Conservation (phyloP, 2,113 vertebrate species). For the Prionailurus bengalensis region DNA sequence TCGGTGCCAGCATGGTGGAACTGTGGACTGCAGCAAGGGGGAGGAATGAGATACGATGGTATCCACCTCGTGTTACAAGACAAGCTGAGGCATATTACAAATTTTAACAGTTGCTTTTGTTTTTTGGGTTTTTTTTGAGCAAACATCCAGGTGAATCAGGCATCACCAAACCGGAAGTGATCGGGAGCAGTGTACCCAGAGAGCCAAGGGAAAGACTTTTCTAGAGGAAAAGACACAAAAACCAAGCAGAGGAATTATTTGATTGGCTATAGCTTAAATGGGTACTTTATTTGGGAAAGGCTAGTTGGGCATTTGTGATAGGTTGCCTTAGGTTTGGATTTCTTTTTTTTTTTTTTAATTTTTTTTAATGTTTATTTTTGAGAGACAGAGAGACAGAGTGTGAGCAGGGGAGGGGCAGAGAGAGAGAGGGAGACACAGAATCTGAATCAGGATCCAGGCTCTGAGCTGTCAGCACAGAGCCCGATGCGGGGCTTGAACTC, state of each 20-base stretch:
- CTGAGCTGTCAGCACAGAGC: no score
- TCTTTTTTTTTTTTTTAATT: no score
- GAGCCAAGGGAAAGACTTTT: background rate
- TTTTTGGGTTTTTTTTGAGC: background rate
- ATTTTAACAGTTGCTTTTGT: background rate
- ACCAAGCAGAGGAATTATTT: background rate
- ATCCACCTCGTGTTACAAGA: background rate
- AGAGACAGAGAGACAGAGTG: no score
- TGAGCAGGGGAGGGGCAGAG: no score
- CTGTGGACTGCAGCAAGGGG: background rate
- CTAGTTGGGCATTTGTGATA: background rate
- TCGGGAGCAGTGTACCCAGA: background rate
- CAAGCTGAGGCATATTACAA: background rate
- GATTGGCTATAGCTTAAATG: background rate
- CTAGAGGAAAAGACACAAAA: background rate
- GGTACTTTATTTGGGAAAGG: background rate
- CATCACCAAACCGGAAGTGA: background rate
- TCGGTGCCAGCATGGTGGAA: background rate
- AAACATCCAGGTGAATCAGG: background rate
- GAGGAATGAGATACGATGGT: rapidly evolving
- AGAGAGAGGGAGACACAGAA: no score
- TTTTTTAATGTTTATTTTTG: no score
- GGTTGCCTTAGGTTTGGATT: background rate
- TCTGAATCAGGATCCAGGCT: no score
- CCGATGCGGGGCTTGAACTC: no score